phyloP scores from a whole-genome alignment of 2,113 vertebrate species.

The Paraplagusia blochii region DNA sequence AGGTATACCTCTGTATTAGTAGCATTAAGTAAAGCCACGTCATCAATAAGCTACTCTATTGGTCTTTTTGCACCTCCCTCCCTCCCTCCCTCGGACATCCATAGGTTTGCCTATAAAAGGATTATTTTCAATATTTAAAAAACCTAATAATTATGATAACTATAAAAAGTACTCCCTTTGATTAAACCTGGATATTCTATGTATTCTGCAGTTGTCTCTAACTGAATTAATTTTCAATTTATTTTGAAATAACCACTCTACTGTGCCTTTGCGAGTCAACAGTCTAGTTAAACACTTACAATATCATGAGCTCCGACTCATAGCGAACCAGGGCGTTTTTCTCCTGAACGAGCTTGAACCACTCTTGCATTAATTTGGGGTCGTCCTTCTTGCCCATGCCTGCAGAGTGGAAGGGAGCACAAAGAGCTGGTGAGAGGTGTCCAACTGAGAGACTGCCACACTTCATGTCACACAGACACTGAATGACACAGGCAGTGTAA shows the following conservation, averaged over 20 bases:
- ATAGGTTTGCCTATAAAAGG: too few species aligned
- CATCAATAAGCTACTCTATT: too few species aligned
- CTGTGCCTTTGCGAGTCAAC: not conserved
- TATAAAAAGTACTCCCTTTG: too few species aligned
- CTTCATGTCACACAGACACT: conserved; percentile 36
- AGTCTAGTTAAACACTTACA: conserved; percentile 80
- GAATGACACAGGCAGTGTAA: conserved; percentile 60
- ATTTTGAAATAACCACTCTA: not conserved
- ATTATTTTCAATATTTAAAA: too few species aligned
- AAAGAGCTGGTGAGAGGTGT: conserved; percentile 29
- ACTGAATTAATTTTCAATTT: not conserved
- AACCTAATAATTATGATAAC: too few species aligned
- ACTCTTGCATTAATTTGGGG: conserved; percentile 98
- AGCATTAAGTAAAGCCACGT: too few species aligned
- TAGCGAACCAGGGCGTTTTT: conserved; percentile 98
- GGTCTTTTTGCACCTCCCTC: too few species aligned
- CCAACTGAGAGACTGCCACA: not conserved
- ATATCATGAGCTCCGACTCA: conserved; percentile 98
- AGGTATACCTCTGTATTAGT: too few species aligned
- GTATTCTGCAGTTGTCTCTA: not conserved
- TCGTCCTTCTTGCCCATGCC: conserved; percentile 99
- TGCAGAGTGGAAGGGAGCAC: conserved; percentile 59
- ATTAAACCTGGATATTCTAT: not conserved
- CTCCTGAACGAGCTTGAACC: conserved; percentile 98
- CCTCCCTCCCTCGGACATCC: too few species aligned